A percentile compares a stretch with the other conserved stretches of the same genome.
Conservation (phyloP, 2,888 invertebrate genomes). For the Branchipolynoe longqiensis region DNA sequence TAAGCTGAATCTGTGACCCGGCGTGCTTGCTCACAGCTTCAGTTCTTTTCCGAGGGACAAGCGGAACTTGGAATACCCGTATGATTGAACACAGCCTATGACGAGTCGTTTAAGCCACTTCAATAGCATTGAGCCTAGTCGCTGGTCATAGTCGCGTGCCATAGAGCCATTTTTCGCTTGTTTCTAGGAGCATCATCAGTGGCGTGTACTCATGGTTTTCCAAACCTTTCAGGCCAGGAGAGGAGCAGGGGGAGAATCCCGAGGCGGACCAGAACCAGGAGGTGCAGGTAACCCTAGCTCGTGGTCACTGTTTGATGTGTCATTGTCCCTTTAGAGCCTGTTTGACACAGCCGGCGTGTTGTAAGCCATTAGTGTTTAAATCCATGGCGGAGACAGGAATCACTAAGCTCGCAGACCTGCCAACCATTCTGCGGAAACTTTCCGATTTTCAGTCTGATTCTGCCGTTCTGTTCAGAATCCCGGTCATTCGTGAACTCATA, state of each 20-base stretch:
- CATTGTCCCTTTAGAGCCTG: neutral
- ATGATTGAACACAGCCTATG: too few species aligned
- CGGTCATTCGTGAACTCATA: too few species aligned
- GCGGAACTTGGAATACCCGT: too few species aligned
- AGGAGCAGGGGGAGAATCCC: slow-evolving; percentile 68
- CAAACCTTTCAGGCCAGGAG: slow-evolving; percentile 78
- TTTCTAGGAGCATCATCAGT: slow-evolving; percentile 62
- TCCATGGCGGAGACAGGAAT: too few species aligned
- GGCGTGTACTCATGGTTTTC: slow-evolving; percentile 69
- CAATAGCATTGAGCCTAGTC: neutral
- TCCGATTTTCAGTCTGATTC: too few species aligned
- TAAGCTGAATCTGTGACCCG: too few species aligned
- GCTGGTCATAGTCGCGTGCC: neutral
- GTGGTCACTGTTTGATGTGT: neutral
- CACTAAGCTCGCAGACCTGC: too few species aligned
- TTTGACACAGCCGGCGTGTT: neutral
- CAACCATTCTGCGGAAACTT: too few species aligned
- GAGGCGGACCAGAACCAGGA: slow-evolving; percentile 68
- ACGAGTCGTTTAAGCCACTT: slow-evolving; percentile 11
- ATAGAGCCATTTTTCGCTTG: slow-evolving; percentile 49
- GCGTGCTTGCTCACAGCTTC: too few species aligned
- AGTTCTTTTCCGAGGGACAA: too few species aligned
- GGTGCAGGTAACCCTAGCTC: slow-evolving; percentile 58
- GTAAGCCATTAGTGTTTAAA: neutral
- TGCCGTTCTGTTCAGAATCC: too few species aligned